These are phyloP conservation scores for Leucoraja ocellata DNA, from an alignment of 2,797 vertebrate genomes.

Conservation along the genomic window DNA sequence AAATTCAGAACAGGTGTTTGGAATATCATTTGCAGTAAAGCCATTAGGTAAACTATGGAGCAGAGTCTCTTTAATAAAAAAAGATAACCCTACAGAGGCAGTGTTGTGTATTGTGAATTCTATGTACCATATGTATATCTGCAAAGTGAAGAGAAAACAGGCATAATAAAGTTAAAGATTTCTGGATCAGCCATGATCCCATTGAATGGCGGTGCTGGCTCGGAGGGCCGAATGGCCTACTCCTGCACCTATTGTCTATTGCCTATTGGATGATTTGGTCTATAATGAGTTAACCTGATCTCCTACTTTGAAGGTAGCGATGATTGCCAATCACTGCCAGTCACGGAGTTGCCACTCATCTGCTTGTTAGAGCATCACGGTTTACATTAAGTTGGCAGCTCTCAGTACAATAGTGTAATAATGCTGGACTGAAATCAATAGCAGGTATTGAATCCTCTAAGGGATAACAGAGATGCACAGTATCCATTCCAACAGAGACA, in stretches of 20 bases:
- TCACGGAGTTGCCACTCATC: not conserved
- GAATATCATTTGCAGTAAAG: not conserved
- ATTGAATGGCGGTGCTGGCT: no score
- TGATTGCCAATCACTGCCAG: not conserved
- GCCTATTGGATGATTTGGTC: not conserved
- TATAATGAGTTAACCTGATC: slow-evolving; percentile 23
- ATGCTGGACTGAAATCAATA: not conserved
- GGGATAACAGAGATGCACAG: not conserved
- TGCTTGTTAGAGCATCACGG: not conserved
- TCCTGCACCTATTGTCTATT: no score
- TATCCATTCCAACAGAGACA: not conserved
- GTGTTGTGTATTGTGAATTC: no score
- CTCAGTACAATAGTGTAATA: not conserved
- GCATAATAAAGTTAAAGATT: no score
- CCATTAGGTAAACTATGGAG: not conserved
- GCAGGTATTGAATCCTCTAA: not conserved
- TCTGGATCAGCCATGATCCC: no score
- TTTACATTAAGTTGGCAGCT: slow-evolving; percentile 8
- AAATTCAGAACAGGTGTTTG: not conserved
- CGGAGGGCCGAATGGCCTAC: no score
- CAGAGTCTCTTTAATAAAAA: not conserved
- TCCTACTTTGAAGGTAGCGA: not conserved
- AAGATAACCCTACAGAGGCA: no score
- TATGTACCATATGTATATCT: no score
- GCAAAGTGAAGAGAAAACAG: no score